Conservation (phyloP, 2,113 vertebrate species). For the Oncorhynchus masou region DNA sequence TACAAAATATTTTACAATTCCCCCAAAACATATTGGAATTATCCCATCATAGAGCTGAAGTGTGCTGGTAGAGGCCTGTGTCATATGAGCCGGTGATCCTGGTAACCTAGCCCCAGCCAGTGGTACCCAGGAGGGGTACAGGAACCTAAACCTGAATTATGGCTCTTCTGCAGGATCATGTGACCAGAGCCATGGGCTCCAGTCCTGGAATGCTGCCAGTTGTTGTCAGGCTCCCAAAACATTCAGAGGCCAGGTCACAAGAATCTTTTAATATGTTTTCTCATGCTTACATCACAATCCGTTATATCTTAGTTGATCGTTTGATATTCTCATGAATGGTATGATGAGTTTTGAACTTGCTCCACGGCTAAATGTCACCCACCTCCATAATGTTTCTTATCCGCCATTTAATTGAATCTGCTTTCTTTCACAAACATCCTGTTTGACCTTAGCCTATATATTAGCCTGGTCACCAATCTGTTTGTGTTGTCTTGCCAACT, state of each 20-base stretch:
- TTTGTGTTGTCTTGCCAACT: too few species aligned
- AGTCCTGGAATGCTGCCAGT: conserved; percentile 12
- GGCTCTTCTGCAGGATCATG: conserved; percentile 8
- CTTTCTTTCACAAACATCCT: background rate
- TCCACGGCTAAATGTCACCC: too few species aligned
- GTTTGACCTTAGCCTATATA: too few species aligned
- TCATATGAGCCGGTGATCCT: background rate
- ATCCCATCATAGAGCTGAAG: background rate
- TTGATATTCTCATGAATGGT: too few species aligned
- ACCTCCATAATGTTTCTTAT: too few species aligned
- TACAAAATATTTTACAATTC: too few species aligned
- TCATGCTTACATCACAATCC: background rate
- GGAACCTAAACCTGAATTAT: conserved; percentile 10
- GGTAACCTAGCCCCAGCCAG: background rate
- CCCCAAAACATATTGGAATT: background rate
- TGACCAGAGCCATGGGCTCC: background rate
- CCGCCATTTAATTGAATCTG: background rate
- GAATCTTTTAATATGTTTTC: background rate
- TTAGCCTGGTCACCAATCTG: too few species aligned
- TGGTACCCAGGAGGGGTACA: background rate
- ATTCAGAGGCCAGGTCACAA: background rate
- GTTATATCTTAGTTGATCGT: too few species aligned
- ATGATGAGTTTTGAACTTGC: too few species aligned
- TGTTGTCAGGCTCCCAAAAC: background rate
- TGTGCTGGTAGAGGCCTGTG: conserved; percentile 1